These are phyloP conservation scores for Amphilophus citrinellus DNA, from an alignment of 2,113 vertebrate species.

Conservation along the genomic window DNA sequence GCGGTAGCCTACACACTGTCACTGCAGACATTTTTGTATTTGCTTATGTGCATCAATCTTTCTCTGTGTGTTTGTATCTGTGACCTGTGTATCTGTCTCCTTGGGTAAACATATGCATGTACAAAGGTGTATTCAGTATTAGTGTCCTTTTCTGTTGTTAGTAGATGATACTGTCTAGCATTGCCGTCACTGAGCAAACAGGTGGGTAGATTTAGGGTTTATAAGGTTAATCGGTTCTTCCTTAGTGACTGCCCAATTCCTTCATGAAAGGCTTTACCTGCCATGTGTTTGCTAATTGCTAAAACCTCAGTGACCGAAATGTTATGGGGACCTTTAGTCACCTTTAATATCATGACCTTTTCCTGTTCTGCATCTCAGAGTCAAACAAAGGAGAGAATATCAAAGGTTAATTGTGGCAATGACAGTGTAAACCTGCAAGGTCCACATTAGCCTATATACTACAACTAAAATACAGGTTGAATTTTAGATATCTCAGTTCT, in stretches of 20 bases:
- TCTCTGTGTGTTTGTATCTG: background rate
- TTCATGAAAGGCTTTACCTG: slow-evolving; percentile 21
- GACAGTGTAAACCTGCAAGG: background rate
- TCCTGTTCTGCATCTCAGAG: slow-evolving; percentile 19
- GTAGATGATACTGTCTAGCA: background rate
- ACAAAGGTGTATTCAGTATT: background rate
- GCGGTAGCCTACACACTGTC: slow-evolving; percentile 11
- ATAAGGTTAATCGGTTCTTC: slow-evolving; percentile 27
- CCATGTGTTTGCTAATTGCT: slow-evolving; percentile 41
- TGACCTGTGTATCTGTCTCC: background rate
- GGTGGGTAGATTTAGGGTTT: background rate
- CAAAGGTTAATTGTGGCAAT: slow-evolving; percentile 31
- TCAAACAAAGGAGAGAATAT: slow-evolving; percentile 14
- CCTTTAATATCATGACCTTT: slow-evolving; percentile 56
- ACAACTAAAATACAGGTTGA: background rate
- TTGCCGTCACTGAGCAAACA: slow-evolving; percentile 1
- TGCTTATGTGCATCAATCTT: slow-evolving; percentile 14
- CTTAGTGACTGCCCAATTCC: slow-evolving; percentile 9
- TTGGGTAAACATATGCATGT: background rate
- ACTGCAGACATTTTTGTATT: slow-evolving; percentile 16
- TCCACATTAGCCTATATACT: background rate
- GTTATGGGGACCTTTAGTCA: slow-evolving; percentile 16
- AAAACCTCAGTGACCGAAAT: slow-evolving; percentile 24
- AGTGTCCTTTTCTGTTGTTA: background rate
- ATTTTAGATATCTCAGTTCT: background rate